Evolutionary conservation across 2,113 vertebrate species (phyloP).

Genomic region (Egretta garzetta): DNA sequence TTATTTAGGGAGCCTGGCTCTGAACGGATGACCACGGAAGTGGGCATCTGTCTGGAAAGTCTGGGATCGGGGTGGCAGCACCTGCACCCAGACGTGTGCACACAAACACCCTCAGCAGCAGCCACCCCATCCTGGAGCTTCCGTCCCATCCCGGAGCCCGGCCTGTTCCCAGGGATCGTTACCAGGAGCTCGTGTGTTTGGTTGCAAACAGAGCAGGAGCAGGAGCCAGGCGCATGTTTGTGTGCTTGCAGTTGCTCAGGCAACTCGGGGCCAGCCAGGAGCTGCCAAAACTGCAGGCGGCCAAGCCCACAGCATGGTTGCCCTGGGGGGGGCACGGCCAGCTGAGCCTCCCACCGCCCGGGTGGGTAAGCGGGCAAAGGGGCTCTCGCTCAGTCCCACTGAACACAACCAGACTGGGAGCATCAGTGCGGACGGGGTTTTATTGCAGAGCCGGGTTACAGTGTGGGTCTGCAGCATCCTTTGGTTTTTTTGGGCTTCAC

Average conservation of each 20-base stretch:
- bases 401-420: not conserved
- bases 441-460: conserved; percentile 62
- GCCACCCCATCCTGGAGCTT: not conserved
- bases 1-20: not conserved
- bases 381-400: fast-evolving
- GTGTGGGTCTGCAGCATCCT: conserved; percentile 32
- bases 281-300: not conserved
- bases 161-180: conserved; percentile 75
- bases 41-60: not conserved
- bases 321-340: not conserved
- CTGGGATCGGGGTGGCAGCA: not conserved
- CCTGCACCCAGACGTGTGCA: not conserved
- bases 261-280: conserved; percentile 64
- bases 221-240: conserved; percentile 73
- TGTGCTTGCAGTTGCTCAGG: conserved; percentile 69
- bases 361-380: not conserved
- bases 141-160: not conserved
- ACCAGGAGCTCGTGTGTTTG: conserved; percentile 79
- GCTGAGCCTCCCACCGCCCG: not conserved
- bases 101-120: not conserved
- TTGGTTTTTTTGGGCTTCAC: not conserved
- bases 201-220: conserved; percentile 71
- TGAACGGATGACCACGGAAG: fast-evolving
- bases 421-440: conserved; percentile 35
- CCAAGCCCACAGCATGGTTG: not conserved